Evolutionary conservation across 2,888 invertebrate genomes (phyloP).

Genomic region (Lasiommata megera): DNA sequence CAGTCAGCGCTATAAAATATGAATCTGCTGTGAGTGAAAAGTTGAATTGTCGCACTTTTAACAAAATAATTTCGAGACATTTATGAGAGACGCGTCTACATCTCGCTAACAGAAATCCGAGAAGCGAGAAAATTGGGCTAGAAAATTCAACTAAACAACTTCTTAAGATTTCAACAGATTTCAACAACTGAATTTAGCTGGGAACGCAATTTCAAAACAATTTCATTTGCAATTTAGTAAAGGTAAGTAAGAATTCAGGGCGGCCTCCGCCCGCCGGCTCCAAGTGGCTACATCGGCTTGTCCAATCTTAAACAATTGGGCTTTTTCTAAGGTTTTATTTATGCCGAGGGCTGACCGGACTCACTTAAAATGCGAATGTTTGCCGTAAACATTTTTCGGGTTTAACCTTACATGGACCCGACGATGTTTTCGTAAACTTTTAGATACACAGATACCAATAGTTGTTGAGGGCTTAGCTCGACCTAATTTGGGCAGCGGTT

Average conservation of each 20-base stretch:
- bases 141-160: constrained; percentile 1
- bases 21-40: neutral
- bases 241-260: constrained; percentile 29
- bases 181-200: constrained; percentile 4
- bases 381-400: constrained; percentile 1
- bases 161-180: constrained; percentile 1
- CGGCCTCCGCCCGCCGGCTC: neutral
- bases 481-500: neutral
- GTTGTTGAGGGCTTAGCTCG: neutral
- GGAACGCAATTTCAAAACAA: constrained; percentile 38
- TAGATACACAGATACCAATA: neutral
- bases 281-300: constrained; percentile 23
- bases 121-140: constrained; percentile 1
- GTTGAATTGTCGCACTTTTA: neutral
- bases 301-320: constrained; percentile 35
- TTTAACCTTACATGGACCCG: neutral
- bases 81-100: neutral
- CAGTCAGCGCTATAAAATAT: neutral
- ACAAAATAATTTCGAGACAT: neutral
- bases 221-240: constrained; percentile 56
- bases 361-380: constrained; percentile 16
- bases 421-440: constrained; percentile 5
- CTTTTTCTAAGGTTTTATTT: constrained; percentile 24
- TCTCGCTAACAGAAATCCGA: neutral
- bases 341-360: constrained; percentile 17